These are phyloP conservation scores for Lucifuga dentata DNA, from an alignment of 2,113 vertebrate species.

Conservation along the genomic window DNA sequence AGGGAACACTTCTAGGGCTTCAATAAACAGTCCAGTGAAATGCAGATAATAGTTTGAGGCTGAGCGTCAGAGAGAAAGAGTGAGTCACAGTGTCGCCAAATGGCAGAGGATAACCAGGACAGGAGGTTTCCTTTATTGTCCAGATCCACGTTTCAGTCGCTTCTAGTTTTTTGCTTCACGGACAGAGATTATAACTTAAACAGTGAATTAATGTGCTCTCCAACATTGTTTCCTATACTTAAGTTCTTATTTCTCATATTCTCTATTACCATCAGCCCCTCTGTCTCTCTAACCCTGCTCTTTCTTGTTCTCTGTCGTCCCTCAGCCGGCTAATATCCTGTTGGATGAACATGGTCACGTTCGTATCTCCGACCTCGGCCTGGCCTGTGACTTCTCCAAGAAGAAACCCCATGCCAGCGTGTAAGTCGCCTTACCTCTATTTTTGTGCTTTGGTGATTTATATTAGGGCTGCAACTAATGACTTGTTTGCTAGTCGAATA, in stretches of 20 bases:
- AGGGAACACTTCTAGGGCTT: slow-evolving; percentile 49
- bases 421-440: slow-evolving; percentile 80
- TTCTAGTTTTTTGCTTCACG: no score
- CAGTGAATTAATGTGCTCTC: slow-evolving; percentile 45
- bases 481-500: no score
- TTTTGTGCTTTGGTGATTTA: no score
- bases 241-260: slow-evolving; percentile 7
- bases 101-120: slow-evolving; percentile 60
- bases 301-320: not conserved
- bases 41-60: slow-evolving; percentile 39
- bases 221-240: slow-evolving; percentile 21
- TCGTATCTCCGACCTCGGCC: slow-evolving; percentile 96
- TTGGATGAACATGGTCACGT: slow-evolving; percentile 96
- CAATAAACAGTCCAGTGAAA: slow-evolving; percentile 53
- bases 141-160: not conserved
- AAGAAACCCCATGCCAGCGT: slow-evolving; percentile 99
- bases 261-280: slow-evolving; percentile 6
- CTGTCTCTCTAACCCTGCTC: slow-evolving; percentile 26
- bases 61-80: slow-evolving; percentile 7
- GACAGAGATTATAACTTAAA: slow-evolving; percentile 56
- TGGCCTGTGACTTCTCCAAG: slow-evolving; percentile 98
- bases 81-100: slow-evolving; percentile 25
- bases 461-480: no score
- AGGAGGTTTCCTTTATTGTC: slow-evolving; percentile 23
- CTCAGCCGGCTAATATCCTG: slow-evolving; percentile 96